phyloP scores from a whole-genome alignment of 1,140 invertebrate species.

The Nasonia giraulti region DNA sequence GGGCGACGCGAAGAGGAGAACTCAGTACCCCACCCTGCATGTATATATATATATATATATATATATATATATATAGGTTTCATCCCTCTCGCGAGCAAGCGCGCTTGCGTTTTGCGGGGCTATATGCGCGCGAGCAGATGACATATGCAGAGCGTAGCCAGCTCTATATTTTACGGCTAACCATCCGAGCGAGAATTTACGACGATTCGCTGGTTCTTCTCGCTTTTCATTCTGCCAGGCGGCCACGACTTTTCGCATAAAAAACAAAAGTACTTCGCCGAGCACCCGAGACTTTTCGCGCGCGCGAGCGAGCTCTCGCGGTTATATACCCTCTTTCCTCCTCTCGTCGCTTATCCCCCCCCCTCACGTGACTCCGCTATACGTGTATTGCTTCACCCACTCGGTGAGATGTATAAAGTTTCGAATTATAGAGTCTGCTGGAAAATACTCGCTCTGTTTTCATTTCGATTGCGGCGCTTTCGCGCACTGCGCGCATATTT shows the following conservation, averaged over 20 bases:
- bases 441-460: constrained; percentile 23
- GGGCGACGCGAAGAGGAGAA: not conserved
- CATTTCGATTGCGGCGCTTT: not conserved
- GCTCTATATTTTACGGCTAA: constrained; percentile 63
- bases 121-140: constrained; percentile 55
- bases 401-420: constrained; percentile 6
- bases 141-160: constrained; percentile 67
- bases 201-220: constrained; percentile 50
- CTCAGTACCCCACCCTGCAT: not conserved
- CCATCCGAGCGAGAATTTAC: constrained; percentile 65
- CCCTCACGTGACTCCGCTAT: not conserved
- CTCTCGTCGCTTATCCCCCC: too few species aligned
- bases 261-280: constrained; percentile 7
- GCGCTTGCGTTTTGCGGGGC: not conserved
- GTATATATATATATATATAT: not conserved
- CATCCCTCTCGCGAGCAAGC: not conserved
- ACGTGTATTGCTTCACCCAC: not conserved
- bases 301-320: too few species aligned
- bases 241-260: constrained; percentile 34
- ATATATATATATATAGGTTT: not conserved
- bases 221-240: constrained; percentile 39
- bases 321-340: not conserved
- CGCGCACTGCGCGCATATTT: not conserved
- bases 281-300: constrained; percentile 15
- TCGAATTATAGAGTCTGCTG: constrained; percentile 10